Evolutionary conservation across 1,140 invertebrate genomes (phyloP).

Genomic region (Diachasma alloeum): DNA sequence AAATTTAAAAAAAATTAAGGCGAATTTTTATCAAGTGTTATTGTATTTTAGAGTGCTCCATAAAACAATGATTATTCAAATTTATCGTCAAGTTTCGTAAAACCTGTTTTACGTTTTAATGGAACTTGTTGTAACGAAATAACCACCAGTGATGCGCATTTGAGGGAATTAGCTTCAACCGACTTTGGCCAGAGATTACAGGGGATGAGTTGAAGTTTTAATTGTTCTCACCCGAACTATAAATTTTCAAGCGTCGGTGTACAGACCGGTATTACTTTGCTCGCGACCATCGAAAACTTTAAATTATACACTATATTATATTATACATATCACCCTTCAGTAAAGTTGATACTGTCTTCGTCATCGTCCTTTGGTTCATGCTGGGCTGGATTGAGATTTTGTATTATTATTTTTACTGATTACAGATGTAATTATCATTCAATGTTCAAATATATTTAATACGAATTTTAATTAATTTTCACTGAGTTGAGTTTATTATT

Average conservation of each 20-base stretch:
- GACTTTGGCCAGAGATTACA: conserved; percentile 6
- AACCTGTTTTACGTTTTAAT: neutral
- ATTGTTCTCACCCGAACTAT: neutral
- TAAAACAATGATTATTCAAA: neutral
- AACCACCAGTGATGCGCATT: neutral
- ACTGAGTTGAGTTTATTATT: neutral
- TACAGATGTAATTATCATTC: neutral
- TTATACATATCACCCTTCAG: neutral
- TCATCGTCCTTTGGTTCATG: neutral
- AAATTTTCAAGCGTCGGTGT: neutral
- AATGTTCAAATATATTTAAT: neutral
- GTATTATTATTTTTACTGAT: neutral
- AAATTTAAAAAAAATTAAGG: too few species aligned
- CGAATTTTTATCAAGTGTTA: neutral
- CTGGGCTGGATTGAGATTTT: neutral
- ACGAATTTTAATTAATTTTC: neutral
- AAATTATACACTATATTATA: neutral
- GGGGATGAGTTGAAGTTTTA: neutral
- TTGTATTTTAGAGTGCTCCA: neutral
- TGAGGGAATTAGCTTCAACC: conserved; percentile 6
- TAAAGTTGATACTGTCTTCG: neutral
- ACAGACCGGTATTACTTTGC: neutral
- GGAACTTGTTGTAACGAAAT: neutral
- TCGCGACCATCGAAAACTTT: neutral
- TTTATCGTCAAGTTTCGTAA: neutral